Conservation (phyloP, 2,888 invertebrate species). For the Drosophila rubida region DNA sequence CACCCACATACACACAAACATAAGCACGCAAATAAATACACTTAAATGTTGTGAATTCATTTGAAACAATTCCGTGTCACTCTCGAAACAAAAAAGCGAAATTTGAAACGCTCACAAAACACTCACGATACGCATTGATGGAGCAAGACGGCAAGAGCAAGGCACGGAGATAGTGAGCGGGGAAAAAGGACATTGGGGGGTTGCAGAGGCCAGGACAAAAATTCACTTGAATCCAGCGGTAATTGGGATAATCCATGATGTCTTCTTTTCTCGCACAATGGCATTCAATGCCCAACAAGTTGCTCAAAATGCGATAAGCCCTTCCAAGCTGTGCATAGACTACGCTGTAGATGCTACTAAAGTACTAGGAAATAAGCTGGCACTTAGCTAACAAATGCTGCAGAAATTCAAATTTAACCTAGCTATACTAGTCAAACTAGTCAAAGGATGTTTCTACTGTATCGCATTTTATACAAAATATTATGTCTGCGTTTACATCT, state of each 20-base stretch:
- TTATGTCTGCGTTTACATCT: too few relatives aligned
- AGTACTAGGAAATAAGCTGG: not conserved
- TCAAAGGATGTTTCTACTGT: too few relatives aligned
- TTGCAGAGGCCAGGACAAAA: conserved; percentile 30
- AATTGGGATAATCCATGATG: conserved; percentile 79
- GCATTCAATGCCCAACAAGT: conserved; percentile 3
- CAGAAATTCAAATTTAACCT: too few relatives aligned
- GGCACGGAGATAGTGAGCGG: not conserved
- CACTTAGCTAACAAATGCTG: not conserved
- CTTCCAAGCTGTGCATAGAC: not conserved
- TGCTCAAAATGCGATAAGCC: not conserved
- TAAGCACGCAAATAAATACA: conserved; percentile 11
- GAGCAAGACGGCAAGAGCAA: too few relatives aligned
- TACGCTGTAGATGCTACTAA: not conserved
- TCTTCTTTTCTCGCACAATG: conserved; percentile 59
- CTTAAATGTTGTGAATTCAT: conserved; percentile 33
- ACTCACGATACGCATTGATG: conserved; percentile 1
- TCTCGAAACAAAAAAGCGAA: conserved; percentile 54
- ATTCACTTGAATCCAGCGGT: conserved; percentile 59
- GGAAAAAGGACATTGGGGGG: conserved; percentile 9
- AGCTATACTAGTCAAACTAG: too few relatives aligned
- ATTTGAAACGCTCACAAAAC: conserved; percentile 46
- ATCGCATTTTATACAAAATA: too few relatives aligned
- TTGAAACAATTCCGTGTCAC: conserved; percentile 53
- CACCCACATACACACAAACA: conserved; percentile 1